These are phyloP conservation scores for Conopomorpha cramerella DNA, from an alignment of 1,140 invertebrate species.

Conservation along the genomic window DNA sequence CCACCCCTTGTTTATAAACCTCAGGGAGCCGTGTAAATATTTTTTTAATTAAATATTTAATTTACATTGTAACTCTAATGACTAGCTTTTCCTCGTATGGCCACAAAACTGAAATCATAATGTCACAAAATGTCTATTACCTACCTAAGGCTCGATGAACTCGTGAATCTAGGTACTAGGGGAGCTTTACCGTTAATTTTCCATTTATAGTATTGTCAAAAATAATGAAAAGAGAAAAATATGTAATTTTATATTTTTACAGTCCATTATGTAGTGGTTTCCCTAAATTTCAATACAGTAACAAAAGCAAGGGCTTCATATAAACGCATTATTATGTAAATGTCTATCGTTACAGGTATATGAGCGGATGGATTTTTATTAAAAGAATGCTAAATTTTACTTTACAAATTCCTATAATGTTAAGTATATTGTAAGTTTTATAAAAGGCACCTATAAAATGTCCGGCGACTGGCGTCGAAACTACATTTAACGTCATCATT, in stretches of 20 bases:
- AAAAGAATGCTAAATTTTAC: conserved; percentile 43
- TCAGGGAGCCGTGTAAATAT: conserved; percentile 51
- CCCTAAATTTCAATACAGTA: too few species aligned
- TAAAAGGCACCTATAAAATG: conserved; percentile 56
- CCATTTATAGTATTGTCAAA: too few species aligned
- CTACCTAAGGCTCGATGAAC: too few species aligned
- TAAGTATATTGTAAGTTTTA: conserved; percentile 30
- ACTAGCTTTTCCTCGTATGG: conserved; percentile 53
- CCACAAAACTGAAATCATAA: conserved; percentile 28
- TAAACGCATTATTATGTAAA: too few species aligned
- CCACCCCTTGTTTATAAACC: conserved; percentile 37
- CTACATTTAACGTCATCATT: conserved; percentile 26
- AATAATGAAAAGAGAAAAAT: too few species aligned
- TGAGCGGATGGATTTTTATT: conserved; percentile 43
- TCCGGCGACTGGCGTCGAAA: conserved; percentile 35
- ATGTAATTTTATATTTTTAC: too few species aligned
- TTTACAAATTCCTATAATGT: conserved; percentile 30
- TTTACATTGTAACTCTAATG: conserved; percentile 54
- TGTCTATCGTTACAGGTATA: conserved; percentile 11
- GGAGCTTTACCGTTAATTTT: too few species aligned
- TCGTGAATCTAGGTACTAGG: too few species aligned
- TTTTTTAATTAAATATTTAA: conserved; percentile 45
- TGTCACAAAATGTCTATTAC: too few species aligned
- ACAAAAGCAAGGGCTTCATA: too few species aligned
- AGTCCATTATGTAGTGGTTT: too few species aligned